Evolutionary conservation across 2,888 invertebrate genomes (phyloP), one percentile per base, ranked within the genome.

Genomic region (Sericinus montela): DNA sequence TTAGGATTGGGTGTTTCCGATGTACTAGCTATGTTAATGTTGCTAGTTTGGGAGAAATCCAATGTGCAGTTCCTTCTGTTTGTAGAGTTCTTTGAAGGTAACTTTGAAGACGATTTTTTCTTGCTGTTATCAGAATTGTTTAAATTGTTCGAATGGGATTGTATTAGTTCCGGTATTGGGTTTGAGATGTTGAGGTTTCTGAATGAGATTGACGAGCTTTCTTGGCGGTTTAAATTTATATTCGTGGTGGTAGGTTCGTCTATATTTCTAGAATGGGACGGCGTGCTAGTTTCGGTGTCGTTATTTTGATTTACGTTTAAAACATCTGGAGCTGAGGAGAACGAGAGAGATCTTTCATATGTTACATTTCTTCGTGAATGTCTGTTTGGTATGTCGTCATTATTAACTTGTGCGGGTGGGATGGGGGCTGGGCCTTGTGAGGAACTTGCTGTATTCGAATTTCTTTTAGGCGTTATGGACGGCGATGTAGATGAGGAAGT

Each of bases 271-370:
- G 71, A 61, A 48, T 67, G 63, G 16, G 69, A 57, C 25, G 66
- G 55, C 15, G 61, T 36, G 23, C 56, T 37, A 1, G 58, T 48
- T 8, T 72, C 74, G 6, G 59, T 34, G 9, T 76, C 80, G 25
- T 67, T 56, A 56, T 80, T 80, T 56, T 89, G 90, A 61, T 90
- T 91, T 23, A 91, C 77, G 62, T 91, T 91, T 28, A 91, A 65
- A 2, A 91, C 91, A 59, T 91, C 92, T 1, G 91, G 91, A 0
- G 91, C 91, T 35, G 90, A 88, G 23, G 87, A 86, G 59, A 89
- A 83, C 38, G 88, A 88, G 10, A 81, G 77, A 0, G 86, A 82
- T 44, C 85, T 68, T 53, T 85, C 87, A 58, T 78, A 80, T 13
- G 74, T 67, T 40, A 79, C 66, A 57, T 82, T 83, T 37, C 79